Percentiles rank a stretch among this genome's conserved stretches.
These are phyloP conservation scores for Charina bottae DNA, from an alignment of 2,113 vertebrate species.

Conservation along the genomic window DNA sequence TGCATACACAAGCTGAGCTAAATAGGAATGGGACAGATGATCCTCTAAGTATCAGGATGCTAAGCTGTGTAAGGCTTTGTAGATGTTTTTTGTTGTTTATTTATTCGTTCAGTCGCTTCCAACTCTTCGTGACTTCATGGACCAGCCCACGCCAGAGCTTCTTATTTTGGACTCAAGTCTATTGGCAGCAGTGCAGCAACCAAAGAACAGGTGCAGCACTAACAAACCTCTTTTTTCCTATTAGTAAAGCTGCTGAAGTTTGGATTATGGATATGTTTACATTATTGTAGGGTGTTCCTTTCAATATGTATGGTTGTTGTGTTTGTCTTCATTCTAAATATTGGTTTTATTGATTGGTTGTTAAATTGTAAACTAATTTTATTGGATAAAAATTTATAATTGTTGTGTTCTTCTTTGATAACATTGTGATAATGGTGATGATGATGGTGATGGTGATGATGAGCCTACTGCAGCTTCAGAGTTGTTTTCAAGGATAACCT, in stretches of 20 bases:
- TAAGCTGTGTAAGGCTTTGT: not conserved
- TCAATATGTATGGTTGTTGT: not conserved
- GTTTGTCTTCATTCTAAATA: not conserved
- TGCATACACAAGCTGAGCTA: not conserved
- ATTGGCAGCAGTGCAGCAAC: not conserved
- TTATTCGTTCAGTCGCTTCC: no score
- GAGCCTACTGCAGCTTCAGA: not conserved
- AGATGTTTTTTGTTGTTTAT: no score
- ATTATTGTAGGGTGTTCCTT: not conserved
- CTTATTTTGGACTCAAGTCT: not conserved
- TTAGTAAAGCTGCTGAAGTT: not conserved
- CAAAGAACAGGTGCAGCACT: not conserved
- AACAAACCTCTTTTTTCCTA: not conserved
- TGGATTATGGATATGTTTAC: not conserved
- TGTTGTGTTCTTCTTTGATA: not conserved
- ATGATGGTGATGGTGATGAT: not conserved
- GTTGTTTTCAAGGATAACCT: not conserved
- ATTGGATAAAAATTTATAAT: not conserved
- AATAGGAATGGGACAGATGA: not conserved
- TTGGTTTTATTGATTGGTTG: not conserved
- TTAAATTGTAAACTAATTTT: not conserved
- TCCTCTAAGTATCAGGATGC: not conserved
- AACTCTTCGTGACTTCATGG: no score
- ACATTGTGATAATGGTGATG: not conserved
- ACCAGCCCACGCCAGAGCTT: no score